Conservation (phyloP, 2,113 vertebrate genomes). For the Copsychus sechellarum region DNA sequence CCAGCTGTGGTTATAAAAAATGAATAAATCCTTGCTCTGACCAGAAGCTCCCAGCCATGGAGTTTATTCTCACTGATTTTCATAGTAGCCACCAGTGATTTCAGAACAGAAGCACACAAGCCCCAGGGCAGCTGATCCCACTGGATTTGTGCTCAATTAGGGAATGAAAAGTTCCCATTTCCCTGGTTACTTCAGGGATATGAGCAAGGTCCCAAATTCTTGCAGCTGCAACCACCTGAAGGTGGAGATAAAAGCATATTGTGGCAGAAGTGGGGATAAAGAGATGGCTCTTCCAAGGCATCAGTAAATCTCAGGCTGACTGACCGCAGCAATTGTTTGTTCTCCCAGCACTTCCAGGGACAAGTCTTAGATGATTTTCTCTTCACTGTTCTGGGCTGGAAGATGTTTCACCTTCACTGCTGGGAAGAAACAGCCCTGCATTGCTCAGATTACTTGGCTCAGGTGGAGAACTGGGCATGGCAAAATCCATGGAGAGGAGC, state of each 20-base stretch:
- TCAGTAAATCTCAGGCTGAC: not conserved
- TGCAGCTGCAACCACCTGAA: not conserved
- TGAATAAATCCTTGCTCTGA: not conserved
- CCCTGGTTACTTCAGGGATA: not conserved
- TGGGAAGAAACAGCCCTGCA: not conserved
- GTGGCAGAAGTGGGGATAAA: not conserved
- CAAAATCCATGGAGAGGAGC: not conserved
- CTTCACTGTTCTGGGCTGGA: not conserved
- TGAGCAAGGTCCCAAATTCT: not conserved
- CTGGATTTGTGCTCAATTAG: not conserved
- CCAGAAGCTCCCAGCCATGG: not conserved
- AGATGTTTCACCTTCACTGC: not conserved
- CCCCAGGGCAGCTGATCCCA: not conserved
- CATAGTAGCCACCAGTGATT: not conserved
- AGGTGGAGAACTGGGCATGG: not conserved
- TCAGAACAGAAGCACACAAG: not conserved
- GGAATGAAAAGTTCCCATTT: not conserved
- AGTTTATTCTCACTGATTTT: not conserved
- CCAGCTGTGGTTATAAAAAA: not conserved
- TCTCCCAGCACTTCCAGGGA: not conserved
- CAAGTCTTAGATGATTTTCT: not conserved
- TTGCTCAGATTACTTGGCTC: rapidly evolving
- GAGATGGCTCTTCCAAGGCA: not conserved
- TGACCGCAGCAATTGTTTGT: not conserved
- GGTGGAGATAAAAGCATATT: not conserved